phyloP scores from a whole-genome alignment of 2,888 invertebrate species.

The Andrena haemorrhoa region DNA sequence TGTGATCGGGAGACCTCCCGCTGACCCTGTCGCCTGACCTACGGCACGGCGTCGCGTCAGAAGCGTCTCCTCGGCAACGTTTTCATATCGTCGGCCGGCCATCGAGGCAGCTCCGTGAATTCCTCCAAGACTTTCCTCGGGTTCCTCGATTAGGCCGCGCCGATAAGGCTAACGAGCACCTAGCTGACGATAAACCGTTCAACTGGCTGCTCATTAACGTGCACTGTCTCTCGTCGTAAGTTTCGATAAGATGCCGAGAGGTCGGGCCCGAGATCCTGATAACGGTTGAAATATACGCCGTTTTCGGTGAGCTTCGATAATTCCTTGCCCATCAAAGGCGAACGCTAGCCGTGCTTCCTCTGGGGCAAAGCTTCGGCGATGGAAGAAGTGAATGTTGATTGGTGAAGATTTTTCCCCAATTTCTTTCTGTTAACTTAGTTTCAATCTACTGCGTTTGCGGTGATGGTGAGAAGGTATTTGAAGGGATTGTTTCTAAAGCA shows the following conservation, averaged over 20 bases:
- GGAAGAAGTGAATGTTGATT: not conserved
- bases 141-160: conserved; percentile 62
- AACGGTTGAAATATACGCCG: conserved; percentile 57
- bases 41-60: conserved; percentile 55
- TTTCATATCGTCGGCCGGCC: conserved; percentile 59
- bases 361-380: not conserved
- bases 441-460: not conserved
- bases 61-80: conserved; percentile 48
- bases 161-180: conserved; percentile 75
- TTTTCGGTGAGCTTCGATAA: conserved; percentile 47
- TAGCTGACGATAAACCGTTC: conserved; percentile 72
- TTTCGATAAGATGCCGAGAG: conserved; percentile 63
- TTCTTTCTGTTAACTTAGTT: not conserved
- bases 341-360: not conserved
- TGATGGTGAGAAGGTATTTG: not conserved
- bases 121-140: conserved; percentile 52
- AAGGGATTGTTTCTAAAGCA: not conserved
- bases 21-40: conserved; percentile 55
- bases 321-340: conserved; percentile 41
- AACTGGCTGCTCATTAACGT: conserved; percentile 72
- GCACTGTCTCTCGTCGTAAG: conserved; percentile 66
- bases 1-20: conserved; percentile 46
- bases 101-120: conserved; percentile 55
- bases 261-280: conserved; percentile 57
- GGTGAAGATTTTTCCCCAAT: not conserved